Evolutionary conservation across 2,888 invertebrate species (phyloP), one percentile per base, ranked within the genome.

Genomic region (Caenorhabditis macrosperma): DNA sequence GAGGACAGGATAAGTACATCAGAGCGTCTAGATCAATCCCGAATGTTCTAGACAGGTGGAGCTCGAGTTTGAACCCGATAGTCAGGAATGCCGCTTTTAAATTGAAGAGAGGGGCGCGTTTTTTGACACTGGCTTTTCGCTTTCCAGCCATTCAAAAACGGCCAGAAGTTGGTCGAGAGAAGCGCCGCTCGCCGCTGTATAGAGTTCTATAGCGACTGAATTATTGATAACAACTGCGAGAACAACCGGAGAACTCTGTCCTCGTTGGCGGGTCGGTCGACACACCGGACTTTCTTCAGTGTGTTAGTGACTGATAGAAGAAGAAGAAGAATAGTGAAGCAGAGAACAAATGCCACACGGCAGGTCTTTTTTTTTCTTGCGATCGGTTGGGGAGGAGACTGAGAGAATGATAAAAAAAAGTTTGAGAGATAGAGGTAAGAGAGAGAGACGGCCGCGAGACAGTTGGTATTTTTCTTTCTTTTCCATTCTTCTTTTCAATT

Each of bases 121-220:
- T n/a, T n/a, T n/a, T n/a, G n/a, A n/a, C n/a, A n/a, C n/a, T n/a
- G n/a, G n/a, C n/a, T n/a, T n/a, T n/a, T n/a, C n/a, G n/a, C n/a
- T n/a, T n/a, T n/a, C n/a, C n/a, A n/a, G n/a, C n/a, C n/a, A n/a
- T n/a, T n/a, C n/a, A n/a, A n/a, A n/a, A n/a, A n/a, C n/a, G n/a
- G n/a, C n/a, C n/a, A n/a, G 20, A 44, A 44, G n/a, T 20, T n/a
- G 17, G 5, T 15, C 12, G 38, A 38, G 38, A 38, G 15, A 38
- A 2, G 17, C 38, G 44, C 44, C n/a, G 10, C 6, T 44, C 20
- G 44, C 17, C 44, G 44, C 48, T 48, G 48, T 24, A 48, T 24
- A 26, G 48, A 48, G 48, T 48, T 48, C 48, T 48, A 48, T 48
- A 48, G 48, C 48, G 15, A 6, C 24, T 48, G 48, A 48, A 48